Base-by-base conservation (phyloP, 2,113 vertebrate genomes). In the Atherinomorus stipes region DNA sequence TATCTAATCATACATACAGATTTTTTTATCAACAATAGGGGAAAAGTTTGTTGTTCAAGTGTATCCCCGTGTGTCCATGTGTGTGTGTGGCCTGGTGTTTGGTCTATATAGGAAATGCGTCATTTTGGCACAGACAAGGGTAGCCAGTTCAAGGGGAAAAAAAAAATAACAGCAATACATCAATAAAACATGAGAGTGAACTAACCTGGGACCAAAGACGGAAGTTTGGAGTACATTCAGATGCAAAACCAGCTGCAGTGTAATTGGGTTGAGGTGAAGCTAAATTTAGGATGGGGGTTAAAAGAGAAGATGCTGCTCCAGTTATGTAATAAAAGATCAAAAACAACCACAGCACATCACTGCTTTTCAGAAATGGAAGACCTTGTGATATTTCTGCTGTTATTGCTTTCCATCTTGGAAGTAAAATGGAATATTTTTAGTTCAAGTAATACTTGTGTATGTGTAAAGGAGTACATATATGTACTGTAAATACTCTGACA, bases 121-220 rank as follows among this genome's bases (percentile, higher is more conserved):
- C 56, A 44, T 72, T 60, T 64, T 1, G 2, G 38, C 54, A 53
- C 52, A 54, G 68, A 71, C 1, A n/a, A 8, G 19, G 25, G 34
- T 8, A 71, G 52, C 60, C 22, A 47, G 78, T 19, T 34, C n/a
- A n/a, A 34, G 9, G 31, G 31, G 28, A 64, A 54, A 40, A 57
- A 72, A 79, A 22, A 74, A 81, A 71, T 50, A 76, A 85, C 57
- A 85, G 74, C 61, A 71, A 28, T 0, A 4, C 59, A 85, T 89
- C 54, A 87, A 90, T 91, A 86, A 89, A 90, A 82, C 84, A 92
- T 85, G 57, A 80, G 54, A 11, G 19, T 59, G 65, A 76, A 69
- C 58, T 70, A 87, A 81, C 63, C 50, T 53, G 72, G 84, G 79
- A 83, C 57, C 51, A 54, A 66, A 75, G 60, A 31, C 25, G 40